Conservation (phyloP, 2,113 vertebrate genomes). For the Caracal caracal region DNA sequence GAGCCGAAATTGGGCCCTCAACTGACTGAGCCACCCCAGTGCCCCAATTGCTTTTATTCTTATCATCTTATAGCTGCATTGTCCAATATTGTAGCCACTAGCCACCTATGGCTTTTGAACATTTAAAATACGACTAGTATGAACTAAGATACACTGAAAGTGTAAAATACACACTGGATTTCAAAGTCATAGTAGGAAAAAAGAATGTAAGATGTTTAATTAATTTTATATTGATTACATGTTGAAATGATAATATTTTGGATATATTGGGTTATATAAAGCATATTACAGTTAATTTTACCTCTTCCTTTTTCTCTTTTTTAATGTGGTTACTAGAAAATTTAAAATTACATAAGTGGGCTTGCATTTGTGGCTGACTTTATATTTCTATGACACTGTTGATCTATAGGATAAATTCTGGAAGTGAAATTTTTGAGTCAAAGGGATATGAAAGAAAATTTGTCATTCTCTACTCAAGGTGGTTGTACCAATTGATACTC, state of each 20-base stretch:
- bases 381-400: neutral
- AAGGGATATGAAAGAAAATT: neutral
- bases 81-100: neutral
- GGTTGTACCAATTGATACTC: neutral
- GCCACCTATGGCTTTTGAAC: neutral
- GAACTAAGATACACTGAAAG: neutral
- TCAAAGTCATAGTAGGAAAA: neutral
- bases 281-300: neutral
- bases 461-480: neutral
- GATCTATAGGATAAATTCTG: neutral
- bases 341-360: neutral
- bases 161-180: neutral
- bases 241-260: neutral
- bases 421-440: conserved; percentile 11
- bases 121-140: neutral
- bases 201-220: neutral
- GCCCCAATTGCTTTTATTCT: neutral
- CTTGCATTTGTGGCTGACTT: neutral
- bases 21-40: too few relatives aligned
- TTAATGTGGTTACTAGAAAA: neutral
- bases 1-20: too few relatives aligned
- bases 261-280: neutral
- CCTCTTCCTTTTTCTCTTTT: neutral
- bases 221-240: neutral
- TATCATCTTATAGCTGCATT: neutral